Evolutionary conservation across 1,140 invertebrate genomes (phyloP).

Genomic region (Nephila pilipes): DNA sequence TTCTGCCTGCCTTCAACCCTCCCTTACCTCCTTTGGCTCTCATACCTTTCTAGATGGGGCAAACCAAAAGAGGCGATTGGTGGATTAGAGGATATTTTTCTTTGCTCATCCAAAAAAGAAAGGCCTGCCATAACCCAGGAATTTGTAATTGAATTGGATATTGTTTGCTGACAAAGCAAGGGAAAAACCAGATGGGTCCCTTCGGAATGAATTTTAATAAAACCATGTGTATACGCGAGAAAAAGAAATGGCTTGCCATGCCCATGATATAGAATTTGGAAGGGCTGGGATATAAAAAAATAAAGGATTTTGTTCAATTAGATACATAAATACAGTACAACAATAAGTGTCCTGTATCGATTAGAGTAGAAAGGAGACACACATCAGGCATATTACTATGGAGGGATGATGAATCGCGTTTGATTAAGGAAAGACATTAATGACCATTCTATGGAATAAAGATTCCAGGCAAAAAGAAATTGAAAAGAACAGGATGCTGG

Average conservation of each 20-base stretch:
- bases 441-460: no score
- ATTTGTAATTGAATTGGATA: constrained; percentile 50
- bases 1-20: neutral
- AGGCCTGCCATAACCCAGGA: constrained; percentile 39
- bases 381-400: neutral
- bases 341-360: neutral
- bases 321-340: constrained; percentile 4
- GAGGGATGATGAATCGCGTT: neutral
- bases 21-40: neutral
- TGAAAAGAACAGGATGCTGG: no score
- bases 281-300: neutral
- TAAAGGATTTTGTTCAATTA: neutral
- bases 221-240: neutral
- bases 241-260: neutral
- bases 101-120: neutral
- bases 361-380: neutral
- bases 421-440: neutral
- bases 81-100: constrained; percentile 62
- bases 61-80: constrained; percentile 35
- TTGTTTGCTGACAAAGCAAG: constrained; percentile 7
- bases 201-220: constrained; percentile 38
- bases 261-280: neutral
- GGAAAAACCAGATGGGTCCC: neutral
- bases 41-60: neutral
- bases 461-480: no score